Evolutionary conservation across 2,113 vertebrate genomes (phyloP).

Genomic region (Ochotona curzoniae): DNA sequence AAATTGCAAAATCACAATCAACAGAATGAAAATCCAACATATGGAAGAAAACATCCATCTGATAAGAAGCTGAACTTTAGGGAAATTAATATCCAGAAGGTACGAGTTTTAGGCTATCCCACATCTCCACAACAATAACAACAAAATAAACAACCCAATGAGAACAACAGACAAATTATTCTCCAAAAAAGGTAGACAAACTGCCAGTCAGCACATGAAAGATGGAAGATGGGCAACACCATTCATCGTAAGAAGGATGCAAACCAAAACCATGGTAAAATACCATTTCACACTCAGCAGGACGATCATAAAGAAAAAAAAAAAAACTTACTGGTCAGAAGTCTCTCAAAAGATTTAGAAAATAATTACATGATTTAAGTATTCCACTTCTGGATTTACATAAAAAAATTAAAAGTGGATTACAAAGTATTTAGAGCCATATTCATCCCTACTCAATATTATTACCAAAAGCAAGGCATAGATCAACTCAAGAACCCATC

Average conservation of each 20-base stretch:
- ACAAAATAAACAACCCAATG: too few species aligned
- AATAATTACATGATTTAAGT: too few species aligned
- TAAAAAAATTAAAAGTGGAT: background rate
- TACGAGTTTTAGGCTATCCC: background rate
- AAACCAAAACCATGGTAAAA: background rate
- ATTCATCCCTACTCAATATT: background rate
- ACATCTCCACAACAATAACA: background rate
- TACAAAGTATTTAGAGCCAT: background rate
- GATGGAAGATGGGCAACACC: too few species aligned
- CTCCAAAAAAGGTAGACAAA: background rate
- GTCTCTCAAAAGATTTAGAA: background rate
- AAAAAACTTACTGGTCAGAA: background rate
- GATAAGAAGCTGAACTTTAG: too few species aligned
- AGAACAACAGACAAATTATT: background rate
- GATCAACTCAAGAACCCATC: background rate
- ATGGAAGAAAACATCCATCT: background rate
- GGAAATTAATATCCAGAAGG: too few species aligned
- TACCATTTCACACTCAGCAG: background rate
- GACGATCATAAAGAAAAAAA: background rate
- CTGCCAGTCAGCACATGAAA: background rate
- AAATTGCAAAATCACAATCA: background rate
- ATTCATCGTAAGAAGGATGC: too few species aligned
- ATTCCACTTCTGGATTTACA: background rate
- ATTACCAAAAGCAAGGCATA: background rate
- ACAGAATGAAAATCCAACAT: background rate